Conservation (phyloP, 2,113 vertebrate genomes). For the Hydropotes inermis region DNA sequence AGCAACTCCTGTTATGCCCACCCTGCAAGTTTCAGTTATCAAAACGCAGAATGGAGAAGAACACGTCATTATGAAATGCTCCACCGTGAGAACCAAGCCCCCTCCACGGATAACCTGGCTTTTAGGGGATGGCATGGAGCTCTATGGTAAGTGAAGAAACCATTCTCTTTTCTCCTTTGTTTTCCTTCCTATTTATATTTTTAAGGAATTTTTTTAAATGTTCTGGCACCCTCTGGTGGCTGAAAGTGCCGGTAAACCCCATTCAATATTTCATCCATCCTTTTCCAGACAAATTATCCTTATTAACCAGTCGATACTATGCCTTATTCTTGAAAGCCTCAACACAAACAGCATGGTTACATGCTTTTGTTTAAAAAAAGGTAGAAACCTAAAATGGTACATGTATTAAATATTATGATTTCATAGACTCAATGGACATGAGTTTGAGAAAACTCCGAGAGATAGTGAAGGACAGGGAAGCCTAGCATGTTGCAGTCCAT, state of each 20-base stretch:
- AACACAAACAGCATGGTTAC: background rate
- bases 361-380: background rate
- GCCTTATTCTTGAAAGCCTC: background rate
- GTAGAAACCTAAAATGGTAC: background rate
- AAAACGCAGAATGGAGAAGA: background rate
- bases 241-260: too few relatives aligned
- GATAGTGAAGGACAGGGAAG: background rate
- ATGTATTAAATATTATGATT: background rate
- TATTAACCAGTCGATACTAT: background rate
- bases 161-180: background rate
- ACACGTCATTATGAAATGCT: constrained; percentile 64
- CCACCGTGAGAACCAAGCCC: constrained; percentile 71
- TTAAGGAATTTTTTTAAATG: constrained; percentile 6
- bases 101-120: constrained; percentile 80
- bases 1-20: constrained; percentile 78
- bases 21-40: constrained; percentile 60
- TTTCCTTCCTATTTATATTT: background rate
- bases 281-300: background rate
- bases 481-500: background rate
- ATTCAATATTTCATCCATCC: background rate
- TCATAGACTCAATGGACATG: background rate
- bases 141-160: constrained; percentile 63
- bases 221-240: constrained; percentile 63
- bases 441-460: background rate
- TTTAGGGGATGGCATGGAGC: constrained; percentile 64